Evolutionary conservation across 1,140 invertebrate genomes (phyloP).

Genomic region (Nebria ingens): DNA sequence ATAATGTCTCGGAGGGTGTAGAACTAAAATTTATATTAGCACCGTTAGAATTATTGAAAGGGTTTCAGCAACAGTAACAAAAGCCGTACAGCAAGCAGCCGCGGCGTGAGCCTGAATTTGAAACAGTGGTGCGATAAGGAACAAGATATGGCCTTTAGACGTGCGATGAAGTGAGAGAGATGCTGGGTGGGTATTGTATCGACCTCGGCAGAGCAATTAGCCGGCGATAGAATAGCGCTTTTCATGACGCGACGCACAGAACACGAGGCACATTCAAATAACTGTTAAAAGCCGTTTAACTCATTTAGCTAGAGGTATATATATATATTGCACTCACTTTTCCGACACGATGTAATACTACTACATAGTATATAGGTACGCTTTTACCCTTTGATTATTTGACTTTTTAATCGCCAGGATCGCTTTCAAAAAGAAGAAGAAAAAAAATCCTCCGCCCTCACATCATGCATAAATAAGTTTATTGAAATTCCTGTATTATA

Average conservation of each 20-base stretch:
- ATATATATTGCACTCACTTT: too few species aligned
- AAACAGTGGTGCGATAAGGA: not conserved
- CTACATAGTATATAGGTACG: too few species aligned
- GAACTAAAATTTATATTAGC: not conserved
- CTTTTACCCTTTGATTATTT: too few species aligned
- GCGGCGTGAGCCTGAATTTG: not conserved
- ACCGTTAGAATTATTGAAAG: not conserved
- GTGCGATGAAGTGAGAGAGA: not conserved
- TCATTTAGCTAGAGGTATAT: too few species aligned
- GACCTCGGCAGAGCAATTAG: slow-evolving; percentile 1
- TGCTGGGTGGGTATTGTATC: not conserved
- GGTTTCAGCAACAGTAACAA: not conserved
- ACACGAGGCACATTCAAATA: not conserved
- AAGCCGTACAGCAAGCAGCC: not conserved
- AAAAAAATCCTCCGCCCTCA: too few species aligned
- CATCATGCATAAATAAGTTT: too few species aligned
- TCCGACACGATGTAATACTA: too few species aligned
- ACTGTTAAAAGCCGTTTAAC: slow-evolving; percentile 5
- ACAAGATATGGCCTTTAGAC: too few species aligned
- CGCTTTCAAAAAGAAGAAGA: too few species aligned
- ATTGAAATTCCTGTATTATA: too few species aligned
- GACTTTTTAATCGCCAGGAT: too few species aligned
- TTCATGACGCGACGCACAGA: not conserved
- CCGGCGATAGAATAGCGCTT: slow-evolving; percentile 5
- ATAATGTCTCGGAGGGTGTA: too few species aligned